Percentiles rank a stretch among this genome's conserved stretches.
Conservation (phyloP, 2,113 vertebrate species). For the Delphinus delphis region DNA sequence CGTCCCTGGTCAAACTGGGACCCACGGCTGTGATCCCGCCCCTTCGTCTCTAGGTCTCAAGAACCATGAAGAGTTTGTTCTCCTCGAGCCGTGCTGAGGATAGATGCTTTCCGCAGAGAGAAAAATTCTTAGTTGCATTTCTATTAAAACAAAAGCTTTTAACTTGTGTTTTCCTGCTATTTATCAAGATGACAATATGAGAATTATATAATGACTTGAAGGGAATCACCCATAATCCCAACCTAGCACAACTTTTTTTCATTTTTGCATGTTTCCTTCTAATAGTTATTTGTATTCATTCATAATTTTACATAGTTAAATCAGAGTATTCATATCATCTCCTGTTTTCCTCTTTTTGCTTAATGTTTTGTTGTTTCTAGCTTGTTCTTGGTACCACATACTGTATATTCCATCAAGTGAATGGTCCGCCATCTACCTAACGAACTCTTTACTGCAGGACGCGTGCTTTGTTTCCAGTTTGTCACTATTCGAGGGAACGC, state of each 20-base stretch:
- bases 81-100: not conserved
- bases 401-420: not conserved
- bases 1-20: not conserved
- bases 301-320: not conserved
- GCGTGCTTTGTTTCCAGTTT: not conserved
- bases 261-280: not conserved
- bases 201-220: not conserved
- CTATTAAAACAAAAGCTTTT: not conserved
- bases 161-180: not conserved
- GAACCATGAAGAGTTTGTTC: not conserved
- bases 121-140: not conserved
- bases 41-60: not conserved
- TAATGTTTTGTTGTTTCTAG: not conserved
- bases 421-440: not conserved
- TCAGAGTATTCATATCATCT: not conserved
- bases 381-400: not conserved
- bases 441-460: not conserved
- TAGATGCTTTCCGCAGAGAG: not conserved
- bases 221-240: not conserved
- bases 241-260: not conserved
- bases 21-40: not conserved
- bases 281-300: not conserved
- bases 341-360: not conserved
- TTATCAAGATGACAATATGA: not conserved
- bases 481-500: not conserved